These are phyloP conservation scores for Hydrotaea diabolus DNA, from an alignment of 2,888 invertebrate genomes.

Conservation along the genomic window DNA sequence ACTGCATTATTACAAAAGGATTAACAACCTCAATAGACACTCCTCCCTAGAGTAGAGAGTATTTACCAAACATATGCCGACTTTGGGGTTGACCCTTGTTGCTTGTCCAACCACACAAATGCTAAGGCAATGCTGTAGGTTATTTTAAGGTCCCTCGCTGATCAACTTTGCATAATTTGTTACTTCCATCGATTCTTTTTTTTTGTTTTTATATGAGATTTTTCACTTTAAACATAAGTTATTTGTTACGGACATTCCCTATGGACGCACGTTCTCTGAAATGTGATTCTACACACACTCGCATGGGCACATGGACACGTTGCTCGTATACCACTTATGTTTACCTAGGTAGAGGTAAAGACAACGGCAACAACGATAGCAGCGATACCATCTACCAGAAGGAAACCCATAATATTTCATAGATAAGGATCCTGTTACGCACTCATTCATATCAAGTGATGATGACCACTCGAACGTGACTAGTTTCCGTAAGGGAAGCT, in stretches of 20 bases:
- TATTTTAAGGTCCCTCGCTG: not conserved
- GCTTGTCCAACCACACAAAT: not conserved
- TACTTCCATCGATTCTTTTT: not conserved
- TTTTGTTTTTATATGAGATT: not conserved
- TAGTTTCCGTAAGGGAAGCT: slow-evolving; percentile 49
- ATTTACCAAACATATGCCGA: too few relatives aligned
- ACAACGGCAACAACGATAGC: not conserved
- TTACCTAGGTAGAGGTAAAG: not conserved
- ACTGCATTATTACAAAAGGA: too few relatives aligned
- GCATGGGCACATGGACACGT: slow-evolving; percentile 52
- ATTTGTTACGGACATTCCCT: slow-evolving; percentile 17
- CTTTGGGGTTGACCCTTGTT: too few relatives aligned
- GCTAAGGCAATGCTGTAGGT: not conserved
- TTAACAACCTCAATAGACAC: too few relatives aligned
- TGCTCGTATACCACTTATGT: not conserved
- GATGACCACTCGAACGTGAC: slow-evolving; percentile 59
- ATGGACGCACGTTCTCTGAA: slow-evolving; percentile 24
- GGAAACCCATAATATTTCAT: slow-evolving; percentile 31
- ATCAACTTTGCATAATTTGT: not conserved
- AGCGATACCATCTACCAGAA: not conserved
- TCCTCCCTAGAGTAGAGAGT: too few relatives aligned
- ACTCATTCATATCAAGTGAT: slow-evolving; percentile 47
- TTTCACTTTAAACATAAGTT: not conserved
- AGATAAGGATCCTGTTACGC: slow-evolving; percentile 31
- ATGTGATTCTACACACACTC: slow-evolving; percentile 43